phyloP scores from a whole-genome alignment of 1,140 invertebrate species.

The Asbolus verrucosus region DNA sequence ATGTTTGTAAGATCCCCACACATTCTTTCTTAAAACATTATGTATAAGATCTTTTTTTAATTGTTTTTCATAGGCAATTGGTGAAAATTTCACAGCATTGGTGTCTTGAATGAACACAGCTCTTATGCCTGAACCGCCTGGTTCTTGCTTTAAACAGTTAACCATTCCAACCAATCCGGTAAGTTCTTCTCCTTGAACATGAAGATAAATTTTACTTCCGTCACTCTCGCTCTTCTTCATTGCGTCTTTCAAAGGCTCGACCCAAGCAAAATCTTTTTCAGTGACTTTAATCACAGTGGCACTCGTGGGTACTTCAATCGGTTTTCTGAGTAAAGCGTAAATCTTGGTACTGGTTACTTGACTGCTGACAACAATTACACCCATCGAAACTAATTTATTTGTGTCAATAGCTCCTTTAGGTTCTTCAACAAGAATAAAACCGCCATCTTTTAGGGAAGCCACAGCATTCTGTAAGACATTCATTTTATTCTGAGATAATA shows the following conservation, averaged over 20 bases:
- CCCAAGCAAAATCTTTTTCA: slow-evolving; percentile 82
- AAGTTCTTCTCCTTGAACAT: slow-evolving; percentile 75
- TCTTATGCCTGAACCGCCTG: slow-evolving; percentile 80
- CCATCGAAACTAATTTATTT: slow-evolving; percentile 61
- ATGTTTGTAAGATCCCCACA: slow-evolving; percentile 90
- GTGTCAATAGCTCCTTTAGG: slow-evolving; percentile 69
- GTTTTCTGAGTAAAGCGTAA: slow-evolving; percentile 72
- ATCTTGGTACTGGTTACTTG: slow-evolving; percentile 71
- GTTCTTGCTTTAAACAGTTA: slow-evolving; percentile 89
- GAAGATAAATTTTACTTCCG: slow-evolving; percentile 75
- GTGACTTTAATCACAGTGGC: slow-evolving; percentile 72
- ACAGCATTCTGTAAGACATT: slow-evolving; percentile 71
- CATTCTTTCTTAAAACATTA: slow-evolving; percentile 83
- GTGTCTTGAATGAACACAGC: slow-evolving; percentile 77
- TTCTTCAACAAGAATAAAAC: slow-evolving; percentile 85
- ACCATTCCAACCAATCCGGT: slow-evolving; percentile 88
- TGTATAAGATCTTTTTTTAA: slow-evolving; percentile 82
- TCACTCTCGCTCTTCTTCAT: slow-evolving; percentile 72
- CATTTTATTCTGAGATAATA: slow-evolving; percentile 68
- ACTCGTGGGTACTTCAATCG: slow-evolving; percentile 62
- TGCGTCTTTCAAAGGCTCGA: slow-evolving; percentile 82
- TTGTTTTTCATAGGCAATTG: slow-evolving; percentile 73
- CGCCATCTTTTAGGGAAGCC: slow-evolving; percentile 75
- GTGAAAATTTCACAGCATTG: slow-evolving; percentile 72
- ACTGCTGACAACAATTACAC: slow-evolving; percentile 69